Evolutionary conservation across 1,140 invertebrate genomes (phyloP), one percentile per base, ranked within the genome.

Genomic region (Cotesia vestalis): DNA sequence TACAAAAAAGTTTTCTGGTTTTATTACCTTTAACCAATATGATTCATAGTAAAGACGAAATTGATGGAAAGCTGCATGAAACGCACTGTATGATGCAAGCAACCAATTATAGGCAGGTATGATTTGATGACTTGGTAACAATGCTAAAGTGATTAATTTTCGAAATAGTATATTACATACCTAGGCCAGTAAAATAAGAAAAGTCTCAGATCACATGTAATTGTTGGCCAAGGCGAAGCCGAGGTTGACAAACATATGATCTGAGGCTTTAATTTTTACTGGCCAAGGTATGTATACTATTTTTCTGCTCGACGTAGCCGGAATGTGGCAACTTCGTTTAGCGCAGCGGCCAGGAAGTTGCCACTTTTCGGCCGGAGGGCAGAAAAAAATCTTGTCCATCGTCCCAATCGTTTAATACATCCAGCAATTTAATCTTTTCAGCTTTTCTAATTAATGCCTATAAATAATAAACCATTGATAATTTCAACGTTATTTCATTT

Each of bases 371-470:
- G n/a, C n/a, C n/a, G n/a, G n/a, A n/a, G n/a, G n/a, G n/a, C n/a
- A n/a, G 4, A 20, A 59, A 20, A 59, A 59, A 59, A 59, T 9
- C 20, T 59, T 59, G 17, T 59, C 57, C 57, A 9, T 59, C 57
- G 6, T 59, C 57, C 57, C 14, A 59, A 59, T 59, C 20, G 8
- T 59, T 9, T 20, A 59, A 59, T 59, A 5, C 4, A 59, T 17
- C 9, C 14, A 59, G 4, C 8, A 59, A 17, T 5, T 20, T 4
- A 5, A 59, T 20, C 4, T 27, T 59, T 59, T 59, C 20, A 20
- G 57, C 17, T 59, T 59, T 59, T 27, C 34, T 59, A 0, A 59
- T 17, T 20, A 59, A 59, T 59, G 57, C 57, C 57, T 59, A 27
- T 4, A 59, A 59, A 59, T 51, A 1, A 55, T 14, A 55, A 12